A percentile compares a stretch with the other conserved stretches of the same genome.
These are phyloP conservation scores for Hassar affinis DNA, from an alignment of 2,113 vertebrate genomes.

Conservation along the genomic window DNA sequence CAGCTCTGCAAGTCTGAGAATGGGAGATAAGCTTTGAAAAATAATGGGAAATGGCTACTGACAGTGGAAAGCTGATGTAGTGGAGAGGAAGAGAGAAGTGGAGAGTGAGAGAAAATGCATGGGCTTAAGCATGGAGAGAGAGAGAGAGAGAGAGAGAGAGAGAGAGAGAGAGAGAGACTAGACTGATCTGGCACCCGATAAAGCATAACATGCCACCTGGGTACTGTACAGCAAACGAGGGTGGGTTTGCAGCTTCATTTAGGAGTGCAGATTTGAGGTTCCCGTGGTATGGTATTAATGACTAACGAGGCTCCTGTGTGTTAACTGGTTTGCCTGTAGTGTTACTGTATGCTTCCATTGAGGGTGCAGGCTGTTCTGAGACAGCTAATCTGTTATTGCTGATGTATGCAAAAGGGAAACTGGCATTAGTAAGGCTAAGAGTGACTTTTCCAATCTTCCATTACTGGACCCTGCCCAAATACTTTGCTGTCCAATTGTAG, in stretches of 20 bases:
- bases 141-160: conserved; percentile 43
- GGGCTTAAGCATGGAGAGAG: conserved; percentile 34
- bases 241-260: conserved; percentile 34
- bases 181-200: conserved; percentile 50
- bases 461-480: conserved; percentile 58
- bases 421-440: conserved; percentile 23
- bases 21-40: conserved; percentile 58
- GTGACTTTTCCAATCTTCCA: conserved; percentile 39
- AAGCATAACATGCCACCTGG: conserved; percentile 52
- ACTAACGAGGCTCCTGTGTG: background rate
- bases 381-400: conserved; percentile 3
- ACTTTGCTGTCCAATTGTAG: conserved; percentile 59
- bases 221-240: conserved; percentile 31
- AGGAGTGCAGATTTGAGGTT: conserved; percentile 37
- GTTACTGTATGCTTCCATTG: background rate
- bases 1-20: conserved; percentile 51
- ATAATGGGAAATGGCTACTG: conserved; percentile 52
- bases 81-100: conserved; percentile 44
- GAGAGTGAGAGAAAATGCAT: conserved; percentile 36
- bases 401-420: conserved; percentile 7
- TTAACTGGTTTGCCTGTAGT: background rate
- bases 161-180: conserved; percentile 33
- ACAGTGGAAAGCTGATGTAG: conserved; percentile 14
- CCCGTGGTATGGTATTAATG: conserved; percentile 36
- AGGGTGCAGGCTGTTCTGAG: conserved; percentile 25